Evolutionary conservation across 2,888 invertebrate genomes (phyloP).

Genomic region (Leptopilina drosophilae): DNA sequence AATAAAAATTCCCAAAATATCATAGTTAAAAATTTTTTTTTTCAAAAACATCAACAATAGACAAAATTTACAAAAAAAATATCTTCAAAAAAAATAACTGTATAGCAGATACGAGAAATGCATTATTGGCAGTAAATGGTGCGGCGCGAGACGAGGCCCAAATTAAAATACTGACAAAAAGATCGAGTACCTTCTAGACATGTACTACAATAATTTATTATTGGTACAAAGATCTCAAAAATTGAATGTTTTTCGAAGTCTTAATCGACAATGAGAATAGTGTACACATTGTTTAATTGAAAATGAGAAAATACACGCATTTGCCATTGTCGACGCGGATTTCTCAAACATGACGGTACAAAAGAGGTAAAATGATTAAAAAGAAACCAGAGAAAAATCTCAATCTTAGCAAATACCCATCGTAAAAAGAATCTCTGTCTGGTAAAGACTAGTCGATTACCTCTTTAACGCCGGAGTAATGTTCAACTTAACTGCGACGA

Average conservation of each 20-base stretch:
- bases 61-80: neutral
- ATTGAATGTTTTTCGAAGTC: conserved; percentile 49
- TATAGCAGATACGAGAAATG: conserved; percentile 7
- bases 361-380: conserved; percentile 54
- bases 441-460: conserved; percentile 74
- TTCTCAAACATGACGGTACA: conserved; percentile 48
- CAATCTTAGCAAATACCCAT: conserved; percentile 64
- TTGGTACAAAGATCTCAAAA: conserved; percentile 63
- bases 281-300: conserved; percentile 21
- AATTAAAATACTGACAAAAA: conserved; percentile 63
- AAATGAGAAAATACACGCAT: conserved; percentile 34
- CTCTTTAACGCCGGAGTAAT: conserved; percentile 68
- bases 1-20: neutral
- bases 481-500: conserved; percentile 63
- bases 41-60: neutral
- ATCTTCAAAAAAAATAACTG: neutral
- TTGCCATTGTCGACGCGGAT: conserved; percentile 51
- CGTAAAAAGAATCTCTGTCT: conserved; percentile 71
- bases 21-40: no score
- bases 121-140: conserved; percentile 21
- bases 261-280: conserved; percentile 50
- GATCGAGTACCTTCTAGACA: conserved; percentile 60
- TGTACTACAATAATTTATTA: conserved; percentile 69
- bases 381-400: conserved; percentile 61
- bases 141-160: conserved; percentile 55